Base-by-base conservation (phyloP, 2,797 vertebrate species). In the Hapalemur alaotrensis region DNA sequence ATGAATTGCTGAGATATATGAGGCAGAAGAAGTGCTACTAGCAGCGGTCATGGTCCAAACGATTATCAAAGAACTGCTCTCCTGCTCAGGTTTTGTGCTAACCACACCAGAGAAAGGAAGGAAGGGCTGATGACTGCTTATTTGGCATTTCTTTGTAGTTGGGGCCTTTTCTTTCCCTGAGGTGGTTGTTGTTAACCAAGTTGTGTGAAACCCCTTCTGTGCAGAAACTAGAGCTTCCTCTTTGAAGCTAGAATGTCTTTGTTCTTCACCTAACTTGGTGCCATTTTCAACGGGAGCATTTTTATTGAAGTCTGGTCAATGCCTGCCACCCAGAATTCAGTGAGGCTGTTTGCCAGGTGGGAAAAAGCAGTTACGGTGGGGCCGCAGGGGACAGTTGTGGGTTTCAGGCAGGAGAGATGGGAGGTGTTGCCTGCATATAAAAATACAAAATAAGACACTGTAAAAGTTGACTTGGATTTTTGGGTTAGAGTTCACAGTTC, bases 171-270 rank as follows among this genome's bases (percentile, higher is more conserved):
- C 85, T 97, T 95, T 78, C 79, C 89, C 92, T 73, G 95, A 96
- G 94, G 96, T 96, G 95, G 85, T 93, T 0, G 92, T 85, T 98
- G 90, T 98, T 98, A 98, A 97, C 94, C 28, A 8, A 79, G 61
- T 78, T 96, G 97, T 96, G 95, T 98, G 98, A 98, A 99, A 98
- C 93, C 97, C 98, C 97, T 98, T 91, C 96, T 98, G 98, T 97
- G 98, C 97, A 96, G 96, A 97, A 98, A 98, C 93, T 91, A 92
- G 92, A 97, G 98, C 97, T 96, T 98, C 95, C 61, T 46, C 98
- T 99, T 99, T 99, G 99, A 99, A 99, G 99, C 99, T 98, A 90
- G 98, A 98, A 98, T 98, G 98, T 98, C 99, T 99, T 99, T 99
- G 98, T 99, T 99, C 99, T 99, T 99, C 98, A 99, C 99, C 99